These are phyloP conservation scores for Andrena chrysosceles DNA, from an alignment of 2,888 invertebrate genomes.

Conservation along the genomic window DNA sequence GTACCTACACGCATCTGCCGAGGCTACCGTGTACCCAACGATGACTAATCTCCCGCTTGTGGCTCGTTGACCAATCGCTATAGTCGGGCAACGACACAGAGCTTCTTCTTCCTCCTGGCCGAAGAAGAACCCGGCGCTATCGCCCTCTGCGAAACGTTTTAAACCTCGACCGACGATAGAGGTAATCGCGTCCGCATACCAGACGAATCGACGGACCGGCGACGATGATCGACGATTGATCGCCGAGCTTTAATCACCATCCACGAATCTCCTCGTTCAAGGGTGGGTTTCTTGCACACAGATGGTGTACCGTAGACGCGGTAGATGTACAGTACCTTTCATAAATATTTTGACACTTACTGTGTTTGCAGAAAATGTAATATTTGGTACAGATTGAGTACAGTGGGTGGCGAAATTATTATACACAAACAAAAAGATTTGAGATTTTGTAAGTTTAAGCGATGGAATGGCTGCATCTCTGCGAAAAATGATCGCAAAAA, in stretches of 20 bases:
- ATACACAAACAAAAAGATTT: no score
- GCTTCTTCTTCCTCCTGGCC: conserved; percentile 54
- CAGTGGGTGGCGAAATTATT: no score
- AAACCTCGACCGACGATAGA: conserved; percentile 78
- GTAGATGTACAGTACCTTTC: no score
- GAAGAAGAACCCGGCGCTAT: conserved; percentile 61
- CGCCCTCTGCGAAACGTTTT: conserved; percentile 79
- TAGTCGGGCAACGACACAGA: conserved; percentile 77
- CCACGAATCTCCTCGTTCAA: conserved; percentile 60
- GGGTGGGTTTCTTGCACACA: neutral
- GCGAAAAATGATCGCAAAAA: no score
- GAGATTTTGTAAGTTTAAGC: no score
- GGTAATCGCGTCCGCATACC: conserved; percentile 82
- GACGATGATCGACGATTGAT: conserved; percentile 77
- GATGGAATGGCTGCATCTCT: no score
- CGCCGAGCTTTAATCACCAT: conserved; percentile 70
- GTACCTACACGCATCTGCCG: conserved; percentile 55
- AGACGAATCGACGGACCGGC: conserved; percentile 62
- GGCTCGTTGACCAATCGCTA: conserved; percentile 81
- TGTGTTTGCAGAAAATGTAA: no score
- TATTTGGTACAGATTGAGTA: no score
- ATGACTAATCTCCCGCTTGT: conserved; percentile 80
- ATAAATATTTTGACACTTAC: no score
- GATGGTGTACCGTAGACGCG: no score
- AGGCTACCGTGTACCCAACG: conserved; percentile 72